phyloP scores from a whole-genome alignment of 2,797 vertebrate species.

The Triplophysa yarkandensis region DNA sequence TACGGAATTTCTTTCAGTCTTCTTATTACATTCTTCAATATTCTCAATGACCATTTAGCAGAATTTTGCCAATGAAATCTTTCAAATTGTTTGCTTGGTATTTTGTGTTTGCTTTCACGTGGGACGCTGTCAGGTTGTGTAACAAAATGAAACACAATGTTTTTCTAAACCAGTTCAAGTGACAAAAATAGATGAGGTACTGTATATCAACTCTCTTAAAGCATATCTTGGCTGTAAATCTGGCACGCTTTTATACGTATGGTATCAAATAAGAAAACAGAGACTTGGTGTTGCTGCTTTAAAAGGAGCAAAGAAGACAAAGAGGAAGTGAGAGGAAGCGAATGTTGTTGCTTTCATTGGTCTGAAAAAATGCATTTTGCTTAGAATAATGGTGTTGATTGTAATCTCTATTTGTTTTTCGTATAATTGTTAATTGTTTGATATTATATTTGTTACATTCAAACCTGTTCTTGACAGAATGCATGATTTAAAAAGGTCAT shows the following conservation, averaged over 20 bases:
- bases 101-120: not conserved
- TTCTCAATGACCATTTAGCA: not conserved
- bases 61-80: not conserved
- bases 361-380: too few relatives aligned
- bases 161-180: slow-evolving; percentile 1
- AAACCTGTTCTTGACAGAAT: too few relatives aligned
- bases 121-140: not conserved
- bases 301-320: not conserved
- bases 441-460: too few relatives aligned
- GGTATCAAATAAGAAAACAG: slow-evolving; percentile 35
- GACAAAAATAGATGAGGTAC: slow-evolving; percentile 12
- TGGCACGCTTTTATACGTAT: slow-evolving; percentile 22
- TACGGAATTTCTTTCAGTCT: slow-evolving; percentile 10
- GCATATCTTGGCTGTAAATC: slow-evolving; percentile 3
- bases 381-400: too few relatives aligned
- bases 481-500: too few relatives aligned
- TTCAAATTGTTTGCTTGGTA: slow-evolving; percentile 1
- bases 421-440: too few relatives aligned
- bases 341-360: slow-evolving; percentile 50
- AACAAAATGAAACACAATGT: not conserved
- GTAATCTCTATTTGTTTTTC: too few relatives aligned
- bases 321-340: slow-evolving; percentile 1
- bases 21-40: not conserved
- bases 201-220: slow-evolving; percentile 11
- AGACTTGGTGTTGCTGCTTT: slow-evolving; percentile 18